These are phyloP conservation scores for Acrobasis repandana DNA, from an alignment of 2,888 invertebrate species.

Conservation along the genomic window DNA sequence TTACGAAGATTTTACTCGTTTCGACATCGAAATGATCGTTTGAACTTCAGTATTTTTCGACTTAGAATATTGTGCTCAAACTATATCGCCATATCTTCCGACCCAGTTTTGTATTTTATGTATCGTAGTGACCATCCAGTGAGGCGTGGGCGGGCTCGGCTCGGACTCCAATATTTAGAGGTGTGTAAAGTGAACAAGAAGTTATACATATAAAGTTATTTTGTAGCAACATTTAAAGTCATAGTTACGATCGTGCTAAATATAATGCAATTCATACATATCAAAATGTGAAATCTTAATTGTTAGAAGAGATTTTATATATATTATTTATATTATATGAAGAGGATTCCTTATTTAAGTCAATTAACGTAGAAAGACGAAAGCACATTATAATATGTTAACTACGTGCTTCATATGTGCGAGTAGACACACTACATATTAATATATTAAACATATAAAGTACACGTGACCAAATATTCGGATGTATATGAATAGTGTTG, in stretches of 20 bases:
- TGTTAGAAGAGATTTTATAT: slow-evolving; percentile 54
- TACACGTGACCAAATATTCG: slow-evolving; percentile 33
- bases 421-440: slow-evolving; percentile 27
- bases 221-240: slow-evolving; percentile 49
- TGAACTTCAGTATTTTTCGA: slow-evolving; percentile 45
- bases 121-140: slow-evolving; percentile 23
- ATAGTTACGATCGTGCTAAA: slow-evolving; percentile 27
- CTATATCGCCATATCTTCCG: slow-evolving; percentile 52
- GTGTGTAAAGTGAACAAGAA: slow-evolving; percentile 46
- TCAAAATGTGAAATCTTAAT: slow-evolving; percentile 66
- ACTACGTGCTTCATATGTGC: slow-evolving; percentile 47
- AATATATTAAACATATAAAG: slow-evolving; percentile 20
- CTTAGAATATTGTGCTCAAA: slow-evolving; percentile 52
- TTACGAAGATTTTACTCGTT: slow-evolving; percentile 50
- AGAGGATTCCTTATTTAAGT: slow-evolving; percentile 80
- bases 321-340: slow-evolving; percentile 62
- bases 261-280: slow-evolving; percentile 70
- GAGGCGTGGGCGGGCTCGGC: slow-evolving; percentile 7
- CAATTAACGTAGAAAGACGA: slow-evolving; percentile 70
- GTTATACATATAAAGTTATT: slow-evolving; percentile 53
- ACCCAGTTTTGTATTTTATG: slow-evolving; percentile 48
- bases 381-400: slow-evolving; percentile 45
- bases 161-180: slow-evolving; percentile 51
- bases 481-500: slow-evolving; percentile 26
- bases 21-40: slow-evolving; percentile 50